Evolutionary conservation across 2,888 invertebrate species (phyloP).

Genomic region (Blera fallax): DNA sequence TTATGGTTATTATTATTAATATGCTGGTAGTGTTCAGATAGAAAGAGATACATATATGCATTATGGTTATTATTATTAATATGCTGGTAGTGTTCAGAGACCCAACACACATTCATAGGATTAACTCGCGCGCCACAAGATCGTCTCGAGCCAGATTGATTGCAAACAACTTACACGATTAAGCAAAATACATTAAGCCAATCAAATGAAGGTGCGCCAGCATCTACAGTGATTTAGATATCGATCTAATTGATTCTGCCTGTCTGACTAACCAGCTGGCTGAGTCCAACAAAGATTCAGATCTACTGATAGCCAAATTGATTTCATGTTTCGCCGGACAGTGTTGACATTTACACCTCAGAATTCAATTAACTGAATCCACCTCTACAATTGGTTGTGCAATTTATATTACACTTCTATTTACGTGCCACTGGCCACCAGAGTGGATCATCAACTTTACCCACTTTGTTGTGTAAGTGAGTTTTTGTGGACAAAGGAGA

Average conservation of each 20-base stretch:
- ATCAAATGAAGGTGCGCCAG: slow-evolving; percentile 63
- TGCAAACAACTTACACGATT: slow-evolving; percentile 35
- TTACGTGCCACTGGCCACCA: not conserved
- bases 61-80: no score
- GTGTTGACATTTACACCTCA: slow-evolving; percentile 67
- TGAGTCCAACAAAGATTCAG: slow-evolving; percentile 37
- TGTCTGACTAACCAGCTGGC: slow-evolving; percentile 26
- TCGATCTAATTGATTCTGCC: slow-evolving; percentile 48
- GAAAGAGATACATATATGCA: no score
- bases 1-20: no score
- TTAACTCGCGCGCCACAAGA: slow-evolving; percentile 31
- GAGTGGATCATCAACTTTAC: slow-evolving; percentile 37
- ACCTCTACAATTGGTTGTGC: slow-evolving; percentile 40
- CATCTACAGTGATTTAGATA: slow-evolving; percentile 58
- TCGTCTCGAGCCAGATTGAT: slow-evolving; percentile 31
- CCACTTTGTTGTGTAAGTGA: slow-evolving; percentile 43
- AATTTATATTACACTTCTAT: slow-evolving; percentile 30
- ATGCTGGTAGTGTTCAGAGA: no score
- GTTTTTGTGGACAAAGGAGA: slow-evolving; percentile 14
- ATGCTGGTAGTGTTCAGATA: no score
- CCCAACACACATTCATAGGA: slow-evolving; percentile 23
- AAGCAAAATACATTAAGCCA: slow-evolving; percentile 26
- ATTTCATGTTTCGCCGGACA: slow-evolving; percentile 40
- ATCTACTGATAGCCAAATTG: slow-evolving; percentile 58
- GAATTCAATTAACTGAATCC: slow-evolving; percentile 58